phyloP scores from a whole-genome alignment of 2,113 vertebrate genomes.

The Tupaia chinensis region DNA sequence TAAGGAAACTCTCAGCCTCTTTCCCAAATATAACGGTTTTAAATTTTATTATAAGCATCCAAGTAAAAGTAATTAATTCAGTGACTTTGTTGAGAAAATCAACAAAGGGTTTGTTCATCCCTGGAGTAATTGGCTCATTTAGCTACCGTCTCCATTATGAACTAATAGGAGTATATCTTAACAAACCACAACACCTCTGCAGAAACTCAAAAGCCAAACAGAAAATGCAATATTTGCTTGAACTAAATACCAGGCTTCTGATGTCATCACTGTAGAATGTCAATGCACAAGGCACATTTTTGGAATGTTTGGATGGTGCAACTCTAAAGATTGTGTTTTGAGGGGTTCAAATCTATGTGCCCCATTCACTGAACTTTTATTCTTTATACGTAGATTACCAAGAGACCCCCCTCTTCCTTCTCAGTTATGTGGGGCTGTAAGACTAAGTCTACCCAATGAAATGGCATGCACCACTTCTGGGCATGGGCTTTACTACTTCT shows the following conservation, averaged over 20 bases:
- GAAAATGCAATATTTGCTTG: not conserved
- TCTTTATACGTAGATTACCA: not conserved
- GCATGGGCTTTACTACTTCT: not conserved
- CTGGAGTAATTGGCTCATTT: not conserved
- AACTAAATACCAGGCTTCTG: not conserved
- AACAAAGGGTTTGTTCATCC: not conserved
- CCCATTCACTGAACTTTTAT: not conserved
- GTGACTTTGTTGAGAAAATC: not conserved
- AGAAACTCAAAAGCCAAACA: not conserved
- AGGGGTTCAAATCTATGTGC: not conserved
- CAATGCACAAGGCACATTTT: not conserved
- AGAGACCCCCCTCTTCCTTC: not conserved
- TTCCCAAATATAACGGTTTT: constrained; percentile 1
- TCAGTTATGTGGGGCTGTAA: not conserved
- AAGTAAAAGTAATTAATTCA: not conserved
- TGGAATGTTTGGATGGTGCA: not conserved
- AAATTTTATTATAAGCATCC: constrained; percentile 20
- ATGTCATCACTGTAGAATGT: not conserved
- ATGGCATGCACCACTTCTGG: not conserved
- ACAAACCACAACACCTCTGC: not conserved
- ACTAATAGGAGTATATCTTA: not conserved
- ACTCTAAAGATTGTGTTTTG: not conserved
- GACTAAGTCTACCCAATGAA: not conserved
- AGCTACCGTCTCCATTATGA: not conserved
- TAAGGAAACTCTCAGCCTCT: not conserved